A percentile compares a stretch with the other conserved stretches of the same genome.
These are phyloP conservation scores for Matsumyia berberina DNA, from an alignment of 2,888 invertebrate genomes.

Conservation along the genomic window DNA sequence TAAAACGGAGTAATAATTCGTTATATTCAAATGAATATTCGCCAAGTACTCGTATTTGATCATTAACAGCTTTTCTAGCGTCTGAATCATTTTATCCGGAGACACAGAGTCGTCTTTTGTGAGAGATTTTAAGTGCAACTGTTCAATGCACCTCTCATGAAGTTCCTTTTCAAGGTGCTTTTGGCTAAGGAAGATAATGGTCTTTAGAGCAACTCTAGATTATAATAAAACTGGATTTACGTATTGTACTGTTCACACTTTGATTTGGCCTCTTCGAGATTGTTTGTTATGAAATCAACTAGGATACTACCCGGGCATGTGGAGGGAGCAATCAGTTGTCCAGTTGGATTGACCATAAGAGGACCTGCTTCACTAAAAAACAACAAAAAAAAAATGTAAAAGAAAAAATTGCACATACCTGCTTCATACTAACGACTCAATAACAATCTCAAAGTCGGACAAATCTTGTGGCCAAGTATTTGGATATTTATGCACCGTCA, in stretches of 20 bases:
- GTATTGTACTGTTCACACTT: constrained; percentile 90
- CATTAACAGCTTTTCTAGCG: constrained; percentile 89
- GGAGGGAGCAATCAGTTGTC: constrained; percentile 96
- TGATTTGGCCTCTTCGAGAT: constrained; percentile 89
- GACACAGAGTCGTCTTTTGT: constrained; percentile 96
- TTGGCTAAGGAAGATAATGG: constrained; percentile 85
- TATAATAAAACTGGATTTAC: too few species aligned
- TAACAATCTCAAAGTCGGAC: constrained; percentile 91
- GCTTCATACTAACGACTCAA: constrained; percentile 90
- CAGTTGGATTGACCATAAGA: constrained; percentile 95
- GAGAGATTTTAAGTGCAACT: constrained; percentile 89
- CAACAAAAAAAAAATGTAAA: constrained; percentile 50
- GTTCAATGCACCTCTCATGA: constrained; percentile 87
- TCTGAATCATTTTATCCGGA: constrained; percentile 94
- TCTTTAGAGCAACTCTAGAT: background rate
- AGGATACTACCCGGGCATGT: constrained; percentile 95
- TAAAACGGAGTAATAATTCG: constrained; percentile 96
- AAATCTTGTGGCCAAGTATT: constrained; percentile 90
- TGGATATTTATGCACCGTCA: constrained; percentile 88
- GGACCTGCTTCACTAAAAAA: constrained; percentile 94
- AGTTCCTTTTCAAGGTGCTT: constrained; percentile 92
- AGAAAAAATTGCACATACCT: background rate
- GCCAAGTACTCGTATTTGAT: constrained; percentile 84
- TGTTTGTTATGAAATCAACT: constrained; percentile 91
- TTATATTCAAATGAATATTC: constrained; percentile 90